These are phyloP conservation scores for Notarius lentiginosus DNA, from an alignment of 2,113 vertebrate species.

Conservation along the genomic window DNA sequence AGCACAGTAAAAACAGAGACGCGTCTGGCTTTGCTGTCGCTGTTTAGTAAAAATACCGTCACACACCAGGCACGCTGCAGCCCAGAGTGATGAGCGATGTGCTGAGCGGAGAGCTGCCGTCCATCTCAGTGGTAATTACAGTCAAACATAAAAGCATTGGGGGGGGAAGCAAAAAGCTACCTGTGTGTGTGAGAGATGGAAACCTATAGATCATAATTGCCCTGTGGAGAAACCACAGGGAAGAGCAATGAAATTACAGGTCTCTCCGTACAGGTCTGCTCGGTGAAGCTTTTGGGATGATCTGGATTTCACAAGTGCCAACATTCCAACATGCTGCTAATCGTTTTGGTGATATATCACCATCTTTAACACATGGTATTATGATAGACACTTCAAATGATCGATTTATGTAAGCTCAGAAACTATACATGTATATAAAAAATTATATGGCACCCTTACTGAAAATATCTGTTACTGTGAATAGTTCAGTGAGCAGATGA, in stretches of 20 bases:
- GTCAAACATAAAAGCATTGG: constrained; percentile 20
- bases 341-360: neutral
- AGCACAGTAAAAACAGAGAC: constrained; percentile 10
- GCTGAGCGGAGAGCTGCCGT: constrained; percentile 11
- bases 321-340: neutral
- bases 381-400: neutral
- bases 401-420: neutral
- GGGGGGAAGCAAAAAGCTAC: constrained; percentile 16
- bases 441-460: no score
- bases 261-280: neutral
- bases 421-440: no score
- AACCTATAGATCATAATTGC: constrained; percentile 67
- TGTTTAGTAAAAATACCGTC: constrained; percentile 34
- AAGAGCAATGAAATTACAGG: constrained; percentile 13
- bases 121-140: constrained; percentile 41
- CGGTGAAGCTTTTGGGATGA: neutral
- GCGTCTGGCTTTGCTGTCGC: constrained; percentile 11
- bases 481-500: no score
- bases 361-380: no score
- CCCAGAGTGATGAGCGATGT: constrained; percentile 7
- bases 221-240: constrained; percentile 52
- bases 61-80: constrained; percentile 24
- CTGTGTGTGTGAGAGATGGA: constrained; percentile 54
- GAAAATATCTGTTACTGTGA: no score
- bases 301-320: neutral